Evolutionary conservation across 2,797 vertebrate species (phyloP), one percentile per base, ranked within the genome.

Genomic region (Parotocinclus haroldoi): DNA sequence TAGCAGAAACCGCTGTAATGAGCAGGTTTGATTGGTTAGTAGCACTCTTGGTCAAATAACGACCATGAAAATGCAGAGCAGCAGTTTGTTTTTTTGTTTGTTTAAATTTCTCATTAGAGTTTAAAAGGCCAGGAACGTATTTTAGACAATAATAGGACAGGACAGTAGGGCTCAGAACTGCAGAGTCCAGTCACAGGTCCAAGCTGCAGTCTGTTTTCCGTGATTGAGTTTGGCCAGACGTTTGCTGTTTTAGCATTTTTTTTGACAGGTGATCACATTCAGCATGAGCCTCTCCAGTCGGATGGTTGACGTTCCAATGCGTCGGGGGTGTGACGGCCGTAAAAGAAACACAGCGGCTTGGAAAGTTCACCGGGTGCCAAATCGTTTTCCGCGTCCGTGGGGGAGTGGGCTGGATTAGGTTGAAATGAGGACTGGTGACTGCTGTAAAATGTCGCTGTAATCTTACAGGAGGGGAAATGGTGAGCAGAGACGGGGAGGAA

Each of bases 391-490:
- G 16, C 56, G 63, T 36, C 44, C 48, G 60, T n/a, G 40, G 11
- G 7, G 65, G 11, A 58, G 44, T 5, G 50, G 19, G 16, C 54
- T 57, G 14, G 54, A 66, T 39, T 39, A 9, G 54, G 58, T 69
- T 66, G 66, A 66, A 44, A 38, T 17, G 57, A 71, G 66, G 66
- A 72, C 69, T 66, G 66, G 58, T 40, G 16, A 65, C 39, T 14
- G 12, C 63, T 70, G 59, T 67, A 53, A 69, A 69, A 61, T 54
- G 61, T 58, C 42, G 12, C 69, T 63, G 63, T 70, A 65, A 66
- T 64, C 50, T 55, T n/a, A n/a, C n/a, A 46, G 56, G 67, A 44
- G 27, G 38, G 54, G 40, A 42, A 11, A 1, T 42, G 40, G 10
- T 42, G 10, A 9, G 8, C 40, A 1, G 40, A 42, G 10, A 9